Evolutionary conservation across 2,113 vertebrate species (phyloP), one percentile per base, ranked within the genome.

Genomic region (Meriones unguiculatus): DNA sequence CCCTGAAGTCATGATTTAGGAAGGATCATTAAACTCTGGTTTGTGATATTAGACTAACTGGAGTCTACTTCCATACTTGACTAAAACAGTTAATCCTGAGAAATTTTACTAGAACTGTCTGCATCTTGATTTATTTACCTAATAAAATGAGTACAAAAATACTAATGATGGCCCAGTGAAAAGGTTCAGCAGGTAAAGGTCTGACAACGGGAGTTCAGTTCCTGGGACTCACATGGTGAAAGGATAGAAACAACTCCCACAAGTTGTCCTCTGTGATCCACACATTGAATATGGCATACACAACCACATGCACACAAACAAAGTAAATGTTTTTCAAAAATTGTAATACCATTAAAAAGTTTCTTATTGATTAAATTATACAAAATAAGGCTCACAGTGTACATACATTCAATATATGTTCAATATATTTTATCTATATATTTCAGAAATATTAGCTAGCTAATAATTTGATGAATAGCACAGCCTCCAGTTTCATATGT

Each of bases 371-470:
- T 73, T 65, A 77, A 82, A 87, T 57, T 46, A 76, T 46, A 84
- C 18, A 89, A 94, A 30, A 12, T 84, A 65, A 86, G 59, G 35
- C 50, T 84, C 25, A 64, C 1, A 1, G 6, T 73, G 2, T 5
- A 64, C 8, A 80, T 57, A 57, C 57, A 57, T 82, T 96, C 50
- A 78, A 93, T 9, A 41, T 69, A 93, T 32, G 15, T 52, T 78
- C 76, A 87, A 84, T 20, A 41, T n/a, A n/a, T 80, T 72, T 73
- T 87, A 92, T 76, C 62, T 67, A 64, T 22, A 70, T 25, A 73
- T 41, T 86, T 90, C 18, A 93, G 94, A 95, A 90, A 97, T 91
- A 46, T 80, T 92, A 89, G 65, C 84, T 72, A 80, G 65, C 84
- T 72, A 80, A 76, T 38, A 70, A 70, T 52, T 92, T 92, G 81